These are phyloP conservation scores for Pomatorhinus ruficollis DNA, from an alignment of 2,113 vertebrate genomes.

Conservation along the genomic window DNA sequence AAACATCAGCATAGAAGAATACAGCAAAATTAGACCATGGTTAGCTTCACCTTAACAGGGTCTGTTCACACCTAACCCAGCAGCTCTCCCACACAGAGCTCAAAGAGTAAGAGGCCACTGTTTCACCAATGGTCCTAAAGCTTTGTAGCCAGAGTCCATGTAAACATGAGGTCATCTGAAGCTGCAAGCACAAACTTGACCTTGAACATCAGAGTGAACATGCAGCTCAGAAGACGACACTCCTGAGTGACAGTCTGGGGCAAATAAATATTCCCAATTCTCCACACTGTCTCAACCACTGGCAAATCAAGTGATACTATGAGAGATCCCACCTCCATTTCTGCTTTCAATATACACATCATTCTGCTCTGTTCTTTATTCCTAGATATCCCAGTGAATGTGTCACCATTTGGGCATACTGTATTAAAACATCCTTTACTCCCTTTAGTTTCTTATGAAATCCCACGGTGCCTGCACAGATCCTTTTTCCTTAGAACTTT, in stretches of 20 bases:
- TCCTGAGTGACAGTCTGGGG: neutral
- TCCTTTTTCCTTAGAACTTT: neutral
- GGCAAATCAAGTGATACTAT: neutral
- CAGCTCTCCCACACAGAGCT: neutral
- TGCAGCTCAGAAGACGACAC: constrained; percentile 2
- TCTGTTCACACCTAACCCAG: neutral
- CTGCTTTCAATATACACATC: neutral
- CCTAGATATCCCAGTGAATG: neutral
- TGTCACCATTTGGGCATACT: neutral
- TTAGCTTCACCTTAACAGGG: neutral
- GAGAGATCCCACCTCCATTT: neutral
- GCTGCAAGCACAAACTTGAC: neutral
- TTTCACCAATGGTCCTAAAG: neutral
- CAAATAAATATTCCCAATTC: neutral
- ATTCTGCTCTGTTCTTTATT: neutral
- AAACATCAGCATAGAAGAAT: neutral
- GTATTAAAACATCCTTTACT: neutral
- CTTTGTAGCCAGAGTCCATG: neutral
- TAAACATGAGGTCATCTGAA: neutral
- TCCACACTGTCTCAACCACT: neutral
- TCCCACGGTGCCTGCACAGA: neutral
- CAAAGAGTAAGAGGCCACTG: neutral
- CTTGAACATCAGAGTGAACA: neutral
- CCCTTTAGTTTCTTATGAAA: neutral
- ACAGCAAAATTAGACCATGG: neutral